phyloP scores from a whole-genome alignment of 2,113 vertebrate species.

The Tenebrosternarchus preto region DNA sequence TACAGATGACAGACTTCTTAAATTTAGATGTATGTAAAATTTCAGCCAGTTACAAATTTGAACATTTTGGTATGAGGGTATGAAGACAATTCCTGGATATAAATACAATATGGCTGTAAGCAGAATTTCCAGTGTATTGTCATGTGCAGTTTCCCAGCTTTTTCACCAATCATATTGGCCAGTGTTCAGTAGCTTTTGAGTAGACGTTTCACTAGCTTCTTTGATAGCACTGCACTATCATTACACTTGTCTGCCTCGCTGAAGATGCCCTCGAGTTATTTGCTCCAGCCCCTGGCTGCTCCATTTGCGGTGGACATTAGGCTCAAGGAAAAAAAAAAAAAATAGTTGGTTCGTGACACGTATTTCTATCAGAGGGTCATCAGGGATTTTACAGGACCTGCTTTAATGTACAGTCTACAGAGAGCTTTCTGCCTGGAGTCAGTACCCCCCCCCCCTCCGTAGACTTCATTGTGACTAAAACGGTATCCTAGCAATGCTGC shows the following conservation, averaged over 20 bases:
- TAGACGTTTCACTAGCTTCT: not conserved
- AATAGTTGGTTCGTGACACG: not conserved
- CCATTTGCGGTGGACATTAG: not conserved
- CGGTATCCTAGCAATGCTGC: constrained; percentile 57
- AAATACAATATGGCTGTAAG: no score
- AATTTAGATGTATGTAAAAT: no score
- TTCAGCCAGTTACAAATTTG: no score
- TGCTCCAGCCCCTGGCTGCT: not conserved
- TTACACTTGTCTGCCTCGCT: not conserved
- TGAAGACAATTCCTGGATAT: no score
- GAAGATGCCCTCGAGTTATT: not conserved
- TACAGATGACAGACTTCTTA: no score
- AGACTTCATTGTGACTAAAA: constrained; percentile 45
- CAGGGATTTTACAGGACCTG: not conserved
- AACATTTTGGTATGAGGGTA: no score
- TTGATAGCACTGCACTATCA: not conserved
- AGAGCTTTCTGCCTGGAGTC: constrained; percentile 37
- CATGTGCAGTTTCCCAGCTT: no score
- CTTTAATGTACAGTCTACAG: constrained; percentile 18
- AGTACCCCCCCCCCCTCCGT: constrained; percentile 19
- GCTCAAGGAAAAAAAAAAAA: not conserved
- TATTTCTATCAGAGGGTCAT: not conserved
- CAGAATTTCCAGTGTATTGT: no score
- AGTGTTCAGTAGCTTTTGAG: no score
- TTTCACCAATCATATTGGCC: no score